Percentiles rank a stretch among this genome's conserved stretches.
Conservation (phyloP, 1,140 invertebrate genomes). For the Telenomus remus region DNA sequence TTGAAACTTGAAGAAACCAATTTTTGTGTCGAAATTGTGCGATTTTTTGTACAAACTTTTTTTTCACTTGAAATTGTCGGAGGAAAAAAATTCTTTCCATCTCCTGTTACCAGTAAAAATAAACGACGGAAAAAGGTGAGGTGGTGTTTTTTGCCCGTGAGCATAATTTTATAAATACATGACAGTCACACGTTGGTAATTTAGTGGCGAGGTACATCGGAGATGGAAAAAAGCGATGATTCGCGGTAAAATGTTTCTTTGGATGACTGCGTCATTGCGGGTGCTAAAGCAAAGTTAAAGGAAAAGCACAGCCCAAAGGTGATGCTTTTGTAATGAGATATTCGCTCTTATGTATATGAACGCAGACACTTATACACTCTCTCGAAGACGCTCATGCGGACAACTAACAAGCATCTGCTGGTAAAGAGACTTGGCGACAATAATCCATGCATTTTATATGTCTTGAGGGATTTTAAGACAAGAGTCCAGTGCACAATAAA, state of each 20-base stretch:
- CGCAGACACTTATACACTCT: slow-evolving; percentile 29
- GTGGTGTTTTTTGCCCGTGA: neutral
- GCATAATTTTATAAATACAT: slow-evolving; percentile 22
- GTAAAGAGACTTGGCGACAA: slow-evolving; percentile 66
- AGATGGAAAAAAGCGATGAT: slow-evolving; percentile 48
- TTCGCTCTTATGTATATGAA: slow-evolving; percentile 28
- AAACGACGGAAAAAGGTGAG: neutral
- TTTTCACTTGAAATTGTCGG: too few species aligned
- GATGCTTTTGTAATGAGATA: slow-evolving; percentile 44
- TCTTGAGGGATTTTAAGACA: slow-evolving; percentile 48
- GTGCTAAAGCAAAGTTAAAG: slow-evolving; percentile 41
- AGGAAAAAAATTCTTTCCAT: too few species aligned
- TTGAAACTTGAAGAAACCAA: too few species aligned
- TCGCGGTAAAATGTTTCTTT: slow-evolving; percentile 49
- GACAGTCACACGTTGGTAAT: slow-evolving; percentile 40
- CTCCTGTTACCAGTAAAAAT: neutral
- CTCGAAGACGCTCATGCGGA: slow-evolving; percentile 56
- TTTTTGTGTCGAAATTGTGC: too few species aligned
- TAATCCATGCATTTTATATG: slow-evolving; percentile 69
- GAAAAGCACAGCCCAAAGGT: slow-evolving; percentile 46
- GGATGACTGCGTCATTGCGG: slow-evolving; percentile 38
- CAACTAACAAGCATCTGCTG: slow-evolving; percentile 67
- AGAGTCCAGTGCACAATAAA: slow-evolving; percentile 37
- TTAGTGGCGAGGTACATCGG: slow-evolving; percentile 30
- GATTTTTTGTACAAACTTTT: too few species aligned